phyloP scores from a whole-genome alignment of 2,113 vertebrate species.

The Empidonax traillii region DNA sequence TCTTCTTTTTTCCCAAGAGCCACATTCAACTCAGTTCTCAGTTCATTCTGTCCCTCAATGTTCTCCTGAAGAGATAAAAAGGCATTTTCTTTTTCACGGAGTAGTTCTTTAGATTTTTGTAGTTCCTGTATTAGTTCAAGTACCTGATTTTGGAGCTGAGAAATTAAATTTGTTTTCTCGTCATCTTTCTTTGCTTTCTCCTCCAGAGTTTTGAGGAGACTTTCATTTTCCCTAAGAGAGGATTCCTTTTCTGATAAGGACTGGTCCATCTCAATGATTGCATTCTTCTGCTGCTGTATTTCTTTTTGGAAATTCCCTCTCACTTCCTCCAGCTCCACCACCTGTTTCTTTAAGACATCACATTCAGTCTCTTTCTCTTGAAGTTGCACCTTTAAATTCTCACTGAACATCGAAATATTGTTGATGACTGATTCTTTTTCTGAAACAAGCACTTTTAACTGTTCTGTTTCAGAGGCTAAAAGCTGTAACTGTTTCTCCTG shows the following conservation, averaged over 20 bases:
- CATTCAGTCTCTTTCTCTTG: conserved; percentile 75
- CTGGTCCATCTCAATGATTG: conserved; percentile 60
- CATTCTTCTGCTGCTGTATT: conserved; percentile 61
- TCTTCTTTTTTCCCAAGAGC: conserved; percentile 67
- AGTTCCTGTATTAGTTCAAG: conserved; percentile 46
- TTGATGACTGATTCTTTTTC: conserved; percentile 71
- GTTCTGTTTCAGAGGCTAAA: conserved; percentile 65
- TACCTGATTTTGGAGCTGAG: conserved; percentile 66
- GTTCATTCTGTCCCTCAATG: conserved; percentile 63
- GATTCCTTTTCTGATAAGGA: conserved; percentile 66
- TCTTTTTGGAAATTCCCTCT: conserved; percentile 58
- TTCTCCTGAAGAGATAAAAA: conserved; percentile 79
- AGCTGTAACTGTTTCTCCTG: conserved; percentile 66
- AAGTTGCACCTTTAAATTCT: conserved; percentile 66
- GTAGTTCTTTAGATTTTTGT: conserved; percentile 27
- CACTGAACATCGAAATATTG: conserved; percentile 33
- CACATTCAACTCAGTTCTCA: conserved; percentile 49
- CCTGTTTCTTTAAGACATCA: conserved; percentile 70
- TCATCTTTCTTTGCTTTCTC: conserved; percentile 66
- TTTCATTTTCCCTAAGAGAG: conserved; percentile 55
- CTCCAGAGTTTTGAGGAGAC: conserved; percentile 64
- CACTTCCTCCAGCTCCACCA: conserved; percentile 68
- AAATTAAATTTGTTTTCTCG: conserved; percentile 64
- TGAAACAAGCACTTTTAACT: conserved; percentile 65
- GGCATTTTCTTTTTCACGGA: conserved; percentile 66